Evolutionary conservation across 2,113 vertebrate species (phyloP).

Genomic region (Chaenocephalus aceratus): DNA sequence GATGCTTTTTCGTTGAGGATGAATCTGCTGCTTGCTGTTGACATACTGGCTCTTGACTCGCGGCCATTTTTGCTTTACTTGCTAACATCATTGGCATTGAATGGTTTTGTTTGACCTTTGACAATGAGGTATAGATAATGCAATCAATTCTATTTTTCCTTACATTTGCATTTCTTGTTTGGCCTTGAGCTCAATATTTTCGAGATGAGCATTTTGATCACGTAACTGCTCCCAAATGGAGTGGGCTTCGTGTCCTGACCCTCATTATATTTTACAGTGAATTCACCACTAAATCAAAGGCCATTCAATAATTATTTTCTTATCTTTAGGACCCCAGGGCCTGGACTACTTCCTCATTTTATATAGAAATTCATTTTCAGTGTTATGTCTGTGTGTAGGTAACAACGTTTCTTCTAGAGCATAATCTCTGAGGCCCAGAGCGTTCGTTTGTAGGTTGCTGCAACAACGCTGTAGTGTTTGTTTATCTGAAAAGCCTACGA

Average conservation of each 20-base stretch:
- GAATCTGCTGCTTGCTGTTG: constrained; percentile 45
- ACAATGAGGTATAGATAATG: constrained; percentile 55
- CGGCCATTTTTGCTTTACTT: constrained; percentile 30
- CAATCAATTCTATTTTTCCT: constrained; percentile 40
- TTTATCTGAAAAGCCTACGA: constrained; percentile 40
- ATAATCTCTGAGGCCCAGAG: neutral
- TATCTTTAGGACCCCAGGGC: constrained; percentile 29
- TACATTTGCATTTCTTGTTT: constrained; percentile 47
- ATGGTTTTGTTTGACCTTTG: constrained; percentile 52
- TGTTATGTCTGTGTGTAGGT: constrained; percentile 2
- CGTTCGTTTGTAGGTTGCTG: constrained; percentile 2
- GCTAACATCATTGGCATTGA: constrained; percentile 44
- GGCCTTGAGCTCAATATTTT: constrained; percentile 22
- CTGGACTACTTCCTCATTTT: constrained; percentile 24
- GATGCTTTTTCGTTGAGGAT: constrained; percentile 54
- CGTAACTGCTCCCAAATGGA: constrained; percentile 50
- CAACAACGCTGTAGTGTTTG: constrained; percentile 6
- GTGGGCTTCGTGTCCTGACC: constrained; percentile 44
- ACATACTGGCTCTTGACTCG: constrained; percentile 46
- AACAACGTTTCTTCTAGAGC: constrained; percentile 9
- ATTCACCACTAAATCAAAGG: constrained; percentile 57
- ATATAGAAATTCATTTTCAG: constrained; percentile 26
- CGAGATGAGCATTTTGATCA: constrained; percentile 53
- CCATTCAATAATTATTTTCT: constrained; percentile 47
- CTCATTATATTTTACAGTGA: constrained; percentile 67